phyloP scores from a whole-genome alignment of 1,140 invertebrate genomes.

The Apocrypta bakeri region DNA sequence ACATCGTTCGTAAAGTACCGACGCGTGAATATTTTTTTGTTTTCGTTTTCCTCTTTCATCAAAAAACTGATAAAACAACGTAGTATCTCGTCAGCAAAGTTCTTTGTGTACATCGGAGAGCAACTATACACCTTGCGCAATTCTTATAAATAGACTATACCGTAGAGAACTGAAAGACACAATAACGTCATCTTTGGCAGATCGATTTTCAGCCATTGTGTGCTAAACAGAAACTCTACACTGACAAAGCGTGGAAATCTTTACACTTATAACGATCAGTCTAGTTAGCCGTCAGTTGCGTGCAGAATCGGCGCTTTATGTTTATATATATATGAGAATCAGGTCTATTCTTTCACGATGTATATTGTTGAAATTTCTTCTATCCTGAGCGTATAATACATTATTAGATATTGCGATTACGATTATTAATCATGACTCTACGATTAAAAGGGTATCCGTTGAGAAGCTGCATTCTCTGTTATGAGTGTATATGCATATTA shows the following conservation, averaged over 20 bases:
- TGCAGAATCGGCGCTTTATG: too few species aligned
- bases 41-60: too few species aligned
- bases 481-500: too few species aligned
- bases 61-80: too few species aligned
- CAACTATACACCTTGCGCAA: not conserved
- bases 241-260: not conserved
- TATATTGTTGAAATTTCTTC: not conserved
- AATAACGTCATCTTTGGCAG: slow-evolving; percentile 12
- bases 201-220: slow-evolving; percentile 11
- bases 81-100: too few species aligned
- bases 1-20: too few species aligned
- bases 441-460: too few species aligned
- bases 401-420: not conserved
- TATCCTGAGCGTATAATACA: not conserved
- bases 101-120: too few species aligned
- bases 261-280: slow-evolving; percentile 4
- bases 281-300: too few species aligned
- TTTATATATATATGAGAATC: not conserved
- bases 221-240: not conserved
- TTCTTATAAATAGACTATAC: not conserved
- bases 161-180: not conserved
- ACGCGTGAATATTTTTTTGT: too few species aligned
- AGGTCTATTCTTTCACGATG: not conserved
- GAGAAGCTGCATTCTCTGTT: too few species aligned
- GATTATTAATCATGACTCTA: not conserved